Percentiles rank a stretch among this genome's conserved stretches.
Evolutionary conservation across 2,113 vertebrate species (phyloP).

Genomic region (Salvator merianae): DNA sequence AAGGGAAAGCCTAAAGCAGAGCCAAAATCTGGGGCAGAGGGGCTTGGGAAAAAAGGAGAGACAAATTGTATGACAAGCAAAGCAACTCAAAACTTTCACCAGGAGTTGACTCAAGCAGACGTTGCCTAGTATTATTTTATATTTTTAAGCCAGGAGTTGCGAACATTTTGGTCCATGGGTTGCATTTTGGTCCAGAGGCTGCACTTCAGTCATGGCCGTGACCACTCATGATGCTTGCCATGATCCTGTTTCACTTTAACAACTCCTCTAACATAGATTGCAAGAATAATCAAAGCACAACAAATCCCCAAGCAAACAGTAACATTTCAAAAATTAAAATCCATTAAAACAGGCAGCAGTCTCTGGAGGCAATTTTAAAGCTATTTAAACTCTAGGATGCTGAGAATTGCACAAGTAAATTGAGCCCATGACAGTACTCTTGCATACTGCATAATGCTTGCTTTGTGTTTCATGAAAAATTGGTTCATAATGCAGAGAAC

Average conservation of each 20-base stretch:
- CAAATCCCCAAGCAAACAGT: background rate
- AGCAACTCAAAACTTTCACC: too few relatives aligned
- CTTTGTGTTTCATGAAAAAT: background rate
- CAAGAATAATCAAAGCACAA: background rate
- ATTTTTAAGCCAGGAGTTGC: background rate
- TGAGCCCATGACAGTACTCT: background rate
- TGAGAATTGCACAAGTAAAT: background rate
- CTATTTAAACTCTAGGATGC: background rate
- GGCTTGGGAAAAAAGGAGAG: too few relatives aligned
- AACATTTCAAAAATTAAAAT: background rate
- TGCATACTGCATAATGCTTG: background rate
- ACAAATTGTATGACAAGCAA: too few relatives aligned
- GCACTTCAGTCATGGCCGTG: too few relatives aligned
- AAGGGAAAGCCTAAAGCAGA: background rate
- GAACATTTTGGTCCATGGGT: too few relatives aligned
- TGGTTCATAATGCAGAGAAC: background rate
- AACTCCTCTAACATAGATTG: background rate
- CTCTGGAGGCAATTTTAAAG: background rate
- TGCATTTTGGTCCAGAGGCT: too few relatives aligned
- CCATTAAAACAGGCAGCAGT: background rate
- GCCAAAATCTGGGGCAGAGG: too few relatives aligned
- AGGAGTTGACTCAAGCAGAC: too few relatives aligned
- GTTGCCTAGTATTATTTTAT: background rate
- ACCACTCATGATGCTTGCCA: too few relatives aligned
- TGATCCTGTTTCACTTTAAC: background rate